phyloP scores from a whole-genome alignment of 2,888 invertebrate genomes.

The Heteromyza rotundicornis region DNA sequence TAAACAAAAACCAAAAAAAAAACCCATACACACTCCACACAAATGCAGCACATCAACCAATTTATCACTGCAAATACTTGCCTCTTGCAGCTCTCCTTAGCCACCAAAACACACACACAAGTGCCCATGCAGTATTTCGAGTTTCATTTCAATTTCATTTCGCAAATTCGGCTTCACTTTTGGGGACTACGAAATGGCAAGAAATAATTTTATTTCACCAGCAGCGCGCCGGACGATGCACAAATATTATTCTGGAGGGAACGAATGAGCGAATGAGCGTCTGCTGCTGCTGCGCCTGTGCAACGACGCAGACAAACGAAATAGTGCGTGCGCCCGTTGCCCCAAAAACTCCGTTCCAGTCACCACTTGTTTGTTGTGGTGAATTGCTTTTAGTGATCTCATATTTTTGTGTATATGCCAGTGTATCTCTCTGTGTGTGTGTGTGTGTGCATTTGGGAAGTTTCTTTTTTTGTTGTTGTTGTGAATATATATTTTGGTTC shows the following conservation, averaged over 20 bases:
- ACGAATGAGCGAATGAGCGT: background rate
- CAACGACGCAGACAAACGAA: background rate
- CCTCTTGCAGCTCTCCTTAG: background rate
- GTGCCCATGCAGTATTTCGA: background rate
- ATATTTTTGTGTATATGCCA: slow-evolving; percentile 9
- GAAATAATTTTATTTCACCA: background rate
- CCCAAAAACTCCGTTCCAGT: background rate
- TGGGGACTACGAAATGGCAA: background rate
- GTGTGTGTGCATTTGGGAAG: slow-evolving; percentile 4
- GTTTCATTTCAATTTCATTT: background rate
- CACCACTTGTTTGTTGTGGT: slow-evolving; percentile 1
- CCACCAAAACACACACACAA: background rate
- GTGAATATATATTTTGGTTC: too few species aligned
- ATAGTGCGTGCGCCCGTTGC: slow-evolving; percentile 15
- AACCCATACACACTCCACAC: too few species aligned
- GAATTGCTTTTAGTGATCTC: slow-evolving; percentile 7
- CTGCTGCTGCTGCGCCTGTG: slow-evolving; percentile 7
- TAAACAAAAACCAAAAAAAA: too few species aligned
- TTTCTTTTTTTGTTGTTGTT: slow-evolving; percentile 7
- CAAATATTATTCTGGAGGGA: background rate
- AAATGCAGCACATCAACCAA: background rate
- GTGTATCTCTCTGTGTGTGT: background rate
- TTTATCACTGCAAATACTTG: slow-evolving; percentile 4
- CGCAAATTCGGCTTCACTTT: slow-evolving; percentile 2
- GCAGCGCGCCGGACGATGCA: background rate